A percentile compares a stretch with the other conserved stretches of the same genome.
These are phyloP conservation scores for Oriolus oriolus DNA, from an alignment of 2,113 vertebrate species.

Conservation along the genomic window DNA sequence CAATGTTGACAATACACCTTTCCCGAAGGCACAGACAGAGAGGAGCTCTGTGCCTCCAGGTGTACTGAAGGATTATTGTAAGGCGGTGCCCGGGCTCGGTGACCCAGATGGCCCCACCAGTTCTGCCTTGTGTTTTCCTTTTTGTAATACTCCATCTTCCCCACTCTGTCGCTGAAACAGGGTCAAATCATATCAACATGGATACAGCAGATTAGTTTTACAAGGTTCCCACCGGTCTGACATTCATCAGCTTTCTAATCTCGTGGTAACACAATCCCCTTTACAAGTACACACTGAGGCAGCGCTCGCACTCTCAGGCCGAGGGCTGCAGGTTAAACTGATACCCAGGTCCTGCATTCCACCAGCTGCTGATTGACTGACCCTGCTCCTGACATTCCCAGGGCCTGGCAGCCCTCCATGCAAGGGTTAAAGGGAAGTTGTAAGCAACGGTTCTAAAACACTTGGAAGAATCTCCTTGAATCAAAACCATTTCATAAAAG, in stretches of 20 bases:
- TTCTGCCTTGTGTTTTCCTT: neutral
- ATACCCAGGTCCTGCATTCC: neutral
- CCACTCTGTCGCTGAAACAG: neutral
- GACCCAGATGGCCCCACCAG: neutral
- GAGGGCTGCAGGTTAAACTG: slow-evolving; percentile 16
- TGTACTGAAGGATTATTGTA: neutral
- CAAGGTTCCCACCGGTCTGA: slow-evolving; percentile 48
- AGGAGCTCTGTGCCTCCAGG: neutral
- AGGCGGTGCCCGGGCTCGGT: neutral
- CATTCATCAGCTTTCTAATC: slow-evolving; percentile 45
- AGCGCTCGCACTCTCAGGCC: neutral
- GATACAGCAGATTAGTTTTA: slow-evolving; percentile 56
- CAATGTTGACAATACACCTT: neutral
- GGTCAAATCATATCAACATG: slow-evolving; percentile 33
- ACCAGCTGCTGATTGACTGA: neutral
- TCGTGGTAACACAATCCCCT: slow-evolving; percentile 33
- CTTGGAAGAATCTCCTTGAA: slow-evolving; percentile 52
- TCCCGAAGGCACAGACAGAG: neutral
- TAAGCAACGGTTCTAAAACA: slow-evolving; percentile 20
- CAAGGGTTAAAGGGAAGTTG: slow-evolving; percentile 60
- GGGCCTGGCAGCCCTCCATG: slow-evolving; percentile 17
- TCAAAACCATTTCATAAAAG: slow-evolving; percentile 58
- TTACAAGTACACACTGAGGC: neutral
- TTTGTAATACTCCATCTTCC: neutral
- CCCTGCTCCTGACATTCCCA: neutral